Conservation (phyloP, 1,140 invertebrate genomes). For the Eupristina koningsbergeri region DNA sequence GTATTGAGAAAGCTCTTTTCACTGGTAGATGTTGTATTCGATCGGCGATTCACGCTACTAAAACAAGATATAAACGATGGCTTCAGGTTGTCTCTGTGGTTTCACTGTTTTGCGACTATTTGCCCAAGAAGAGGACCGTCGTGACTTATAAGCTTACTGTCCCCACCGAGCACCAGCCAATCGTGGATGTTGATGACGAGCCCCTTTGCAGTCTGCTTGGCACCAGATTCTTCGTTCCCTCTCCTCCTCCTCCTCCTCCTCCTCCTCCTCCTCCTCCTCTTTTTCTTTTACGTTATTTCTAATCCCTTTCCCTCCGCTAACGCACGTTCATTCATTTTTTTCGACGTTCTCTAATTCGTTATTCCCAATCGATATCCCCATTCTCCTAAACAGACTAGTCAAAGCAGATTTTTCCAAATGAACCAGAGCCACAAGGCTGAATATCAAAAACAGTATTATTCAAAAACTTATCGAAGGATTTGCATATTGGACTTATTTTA, state of each 20-base stretch:
- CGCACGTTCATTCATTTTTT: slow-evolving; percentile 10
- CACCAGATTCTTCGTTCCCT: slow-evolving; percentile 58
- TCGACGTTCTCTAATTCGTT: neutral
- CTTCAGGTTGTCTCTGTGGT: slow-evolving; percentile 40
- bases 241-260: slow-evolving; percentile 26
- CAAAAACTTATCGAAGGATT: no score
- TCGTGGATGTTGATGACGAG: slow-evolving; percentile 63
- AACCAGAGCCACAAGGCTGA: no score
- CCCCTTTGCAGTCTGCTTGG: slow-evolving; percentile 71
- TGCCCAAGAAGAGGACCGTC: slow-evolving; percentile 62
- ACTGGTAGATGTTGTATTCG: neutral
- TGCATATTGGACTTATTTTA: no score
- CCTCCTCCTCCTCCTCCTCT: slow-evolving; percentile 31
- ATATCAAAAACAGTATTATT: no score
- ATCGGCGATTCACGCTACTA: neutral
- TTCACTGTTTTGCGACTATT: slow-evolving; percentile 72
- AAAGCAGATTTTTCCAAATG: slow-evolving; percentile 24
- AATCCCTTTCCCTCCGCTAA: slow-evolving; percentile 1
- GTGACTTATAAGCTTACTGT: slow-evolving; percentile 71
- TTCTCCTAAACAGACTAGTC: slow-evolving; percentile 23
- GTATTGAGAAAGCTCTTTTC: neutral
- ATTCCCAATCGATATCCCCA: slow-evolving; percentile 7
- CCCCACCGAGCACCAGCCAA: slow-evolving; percentile 66
- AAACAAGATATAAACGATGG: slow-evolving; percentile 33
- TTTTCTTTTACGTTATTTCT: neutral